A percentile compares a stretch with the other conserved stretches of the same genome.
These are phyloP conservation scores for Corythornis vintsioides DNA, from an alignment of 2,113 vertebrate genomes.

Conservation along the genomic window DNA sequence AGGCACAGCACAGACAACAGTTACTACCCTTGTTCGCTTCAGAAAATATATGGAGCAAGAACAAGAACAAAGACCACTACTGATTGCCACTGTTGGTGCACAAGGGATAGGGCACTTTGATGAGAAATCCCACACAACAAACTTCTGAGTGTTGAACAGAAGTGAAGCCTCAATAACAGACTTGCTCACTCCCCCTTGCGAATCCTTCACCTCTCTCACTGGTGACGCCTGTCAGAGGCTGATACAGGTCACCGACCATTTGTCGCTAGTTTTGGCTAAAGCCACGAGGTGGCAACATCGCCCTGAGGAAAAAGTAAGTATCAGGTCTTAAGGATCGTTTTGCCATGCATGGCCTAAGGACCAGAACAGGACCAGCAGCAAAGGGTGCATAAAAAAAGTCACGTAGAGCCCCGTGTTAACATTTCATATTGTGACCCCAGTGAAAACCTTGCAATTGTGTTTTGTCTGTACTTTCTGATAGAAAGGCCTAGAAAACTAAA, in stretches of 20 bases:
- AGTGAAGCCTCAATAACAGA: not conserved
- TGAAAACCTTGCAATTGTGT: not conserved
- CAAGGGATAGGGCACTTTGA: not conserved
- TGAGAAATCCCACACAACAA: not conserved
- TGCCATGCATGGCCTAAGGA: not conserved
- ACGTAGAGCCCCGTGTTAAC: fast-evolving
- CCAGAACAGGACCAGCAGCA: not conserved
- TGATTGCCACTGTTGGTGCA: not conserved
- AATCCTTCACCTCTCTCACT: not conserved
- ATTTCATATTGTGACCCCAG: not conserved
- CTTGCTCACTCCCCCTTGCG: fast-evolving
- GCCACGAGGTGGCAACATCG: constrained; percentile 37
- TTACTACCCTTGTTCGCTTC: not conserved
- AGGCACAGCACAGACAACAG: not conserved
- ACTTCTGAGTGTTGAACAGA: not conserved
- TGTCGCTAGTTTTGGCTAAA: not conserved
- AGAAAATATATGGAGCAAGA: not conserved
- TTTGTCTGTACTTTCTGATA: not conserved
- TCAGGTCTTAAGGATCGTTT: not conserved
- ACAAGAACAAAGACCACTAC: not conserved
- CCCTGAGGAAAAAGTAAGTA: not conserved
- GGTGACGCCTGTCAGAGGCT: fast-evolving
- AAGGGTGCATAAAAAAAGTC: not conserved
- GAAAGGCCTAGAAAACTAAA: not conserved
- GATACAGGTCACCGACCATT: fast-evolving